phyloP scores from a whole-genome alignment of 2,888 invertebrate genomes.

The Eulithis prunata region DNA sequence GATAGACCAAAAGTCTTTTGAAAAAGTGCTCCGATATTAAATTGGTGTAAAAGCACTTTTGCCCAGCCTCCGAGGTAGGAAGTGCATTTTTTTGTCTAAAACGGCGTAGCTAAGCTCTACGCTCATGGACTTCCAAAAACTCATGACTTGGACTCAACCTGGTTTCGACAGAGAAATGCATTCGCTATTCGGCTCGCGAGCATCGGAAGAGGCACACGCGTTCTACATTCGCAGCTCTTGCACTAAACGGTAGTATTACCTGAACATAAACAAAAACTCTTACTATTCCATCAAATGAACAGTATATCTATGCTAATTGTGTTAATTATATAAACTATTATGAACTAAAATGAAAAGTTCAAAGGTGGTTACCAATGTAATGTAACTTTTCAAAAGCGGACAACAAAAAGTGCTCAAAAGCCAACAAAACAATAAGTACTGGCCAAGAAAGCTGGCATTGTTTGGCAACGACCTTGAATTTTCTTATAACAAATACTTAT shows the following conservation, averaged over 20 bases:
- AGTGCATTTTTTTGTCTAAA: no score
- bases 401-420: neutral
- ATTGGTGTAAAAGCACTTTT: no score
- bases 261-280: neutral
- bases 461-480: slow-evolving; percentile 14
- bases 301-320: neutral
- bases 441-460: neutral
- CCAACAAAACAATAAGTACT: neutral
- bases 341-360: neutral
- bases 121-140: no score
- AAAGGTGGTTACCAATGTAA: slow-evolving; percentile 1
- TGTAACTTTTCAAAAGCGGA: neutral
- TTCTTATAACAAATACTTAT: slow-evolving; percentile 5
- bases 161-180: neutral
- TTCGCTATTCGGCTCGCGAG: slow-evolving; percentile 23
- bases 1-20: no score
- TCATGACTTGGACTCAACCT: no score
- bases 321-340: neutral
- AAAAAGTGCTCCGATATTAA: no score
- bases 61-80: no score
- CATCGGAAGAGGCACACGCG: slow-evolving; percentile 1
- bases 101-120: no score
- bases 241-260: neutral
- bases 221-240: slow-evolving; percentile 17
- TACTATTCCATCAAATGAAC: neutral